Conservation (phyloP, 2,888 invertebrate species). For the Stenotaenia linearis region DNA sequence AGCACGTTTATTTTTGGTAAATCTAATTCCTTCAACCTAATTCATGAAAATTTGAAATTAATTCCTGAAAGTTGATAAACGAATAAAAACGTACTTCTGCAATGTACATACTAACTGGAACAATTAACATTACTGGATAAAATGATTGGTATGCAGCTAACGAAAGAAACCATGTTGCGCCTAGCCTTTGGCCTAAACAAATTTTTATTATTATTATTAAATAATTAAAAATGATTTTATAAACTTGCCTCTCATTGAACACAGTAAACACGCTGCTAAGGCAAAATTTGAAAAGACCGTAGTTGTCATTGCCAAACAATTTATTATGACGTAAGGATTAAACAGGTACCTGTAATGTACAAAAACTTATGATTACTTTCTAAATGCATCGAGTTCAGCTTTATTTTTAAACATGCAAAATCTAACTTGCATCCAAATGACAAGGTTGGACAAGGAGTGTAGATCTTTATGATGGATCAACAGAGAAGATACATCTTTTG, state of each 20-base stretch:
- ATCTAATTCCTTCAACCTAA: not conserved
- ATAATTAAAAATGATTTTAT: too few relatives aligned
- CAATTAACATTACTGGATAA: slow-evolving; percentile 68
- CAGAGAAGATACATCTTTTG: slow-evolving; percentile 52
- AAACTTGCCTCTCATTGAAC: slow-evolving; percentile 60
- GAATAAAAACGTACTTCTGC: slow-evolving; percentile 45
- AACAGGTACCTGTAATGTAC: slow-evolving; percentile 60
- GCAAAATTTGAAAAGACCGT: slow-evolving; percentile 84
- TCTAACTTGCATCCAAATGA: slow-evolving; percentile 55
- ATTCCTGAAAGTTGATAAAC: not conserved
- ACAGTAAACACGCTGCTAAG: slow-evolving; percentile 64
- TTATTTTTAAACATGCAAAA: not conserved
- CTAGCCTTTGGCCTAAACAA: slow-evolving; percentile 31
- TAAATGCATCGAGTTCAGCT: not conserved
- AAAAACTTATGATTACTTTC: slow-evolving; percentile 1
- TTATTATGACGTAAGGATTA: slow-evolving; percentile 80
- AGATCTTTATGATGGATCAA: slow-evolving; percentile 48
- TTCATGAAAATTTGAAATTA: too few relatives aligned
- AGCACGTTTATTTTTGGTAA: not conserved
- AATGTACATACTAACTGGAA: slow-evolving; percentile 70
- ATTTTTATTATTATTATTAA: not conserved
- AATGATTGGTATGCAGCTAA: slow-evolving; percentile 71
- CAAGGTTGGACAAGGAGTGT: slow-evolving; percentile 61
- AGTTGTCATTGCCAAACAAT: slow-evolving; percentile 82
- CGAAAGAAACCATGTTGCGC: slow-evolving; percentile 60